These are phyloP conservation scores for Apoda limacodes DNA, from an alignment of 2,888 invertebrate genomes.

Conservation along the genomic window DNA sequence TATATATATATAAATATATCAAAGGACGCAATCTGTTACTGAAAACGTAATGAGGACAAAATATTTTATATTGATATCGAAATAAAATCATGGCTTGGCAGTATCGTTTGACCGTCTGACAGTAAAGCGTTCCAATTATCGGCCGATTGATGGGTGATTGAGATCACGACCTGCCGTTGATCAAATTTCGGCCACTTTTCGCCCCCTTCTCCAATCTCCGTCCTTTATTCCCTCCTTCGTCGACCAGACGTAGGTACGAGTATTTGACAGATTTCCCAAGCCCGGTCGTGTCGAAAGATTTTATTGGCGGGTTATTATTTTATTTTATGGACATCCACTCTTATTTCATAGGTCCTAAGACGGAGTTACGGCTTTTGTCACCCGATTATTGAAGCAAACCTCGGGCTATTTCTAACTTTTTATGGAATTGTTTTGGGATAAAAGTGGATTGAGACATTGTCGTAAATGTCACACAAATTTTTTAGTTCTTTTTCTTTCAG, in stretches of 20 bases:
- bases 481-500: background rate
- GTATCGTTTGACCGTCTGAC: constrained; percentile 45
- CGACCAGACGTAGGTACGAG: constrained; percentile 41
- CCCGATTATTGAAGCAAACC: constrained; percentile 56
- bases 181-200: constrained; percentile 60
- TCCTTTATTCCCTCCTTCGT: constrained; percentile 27
- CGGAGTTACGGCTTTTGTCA: constrained; percentile 56
- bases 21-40: no score
- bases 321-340: constrained; percentile 65
- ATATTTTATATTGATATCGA: no score
- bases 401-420: constrained; percentile 47
- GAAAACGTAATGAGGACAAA: no score
- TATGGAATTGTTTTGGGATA: constrained; percentile 44
- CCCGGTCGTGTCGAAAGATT: constrained; percentile 41
- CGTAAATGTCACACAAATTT: constrained; percentile 28
- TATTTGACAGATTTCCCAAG: constrained; percentile 60
- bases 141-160: constrained; percentile 45
- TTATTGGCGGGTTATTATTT: constrained; percentile 68
- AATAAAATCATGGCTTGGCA: constrained; percentile 18
- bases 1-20: no score
- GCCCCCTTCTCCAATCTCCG: constrained; percentile 37
- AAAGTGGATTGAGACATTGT: constrained; percentile 38
- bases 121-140: constrained; percentile 55
- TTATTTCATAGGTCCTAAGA: constrained; percentile 60
- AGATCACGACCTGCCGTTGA: constrained; percentile 45